These are phyloP conservation scores for Brachyopa scutellaris DNA, from an alignment of 2,888 invertebrate genomes.

Conservation along the genomic window DNA sequence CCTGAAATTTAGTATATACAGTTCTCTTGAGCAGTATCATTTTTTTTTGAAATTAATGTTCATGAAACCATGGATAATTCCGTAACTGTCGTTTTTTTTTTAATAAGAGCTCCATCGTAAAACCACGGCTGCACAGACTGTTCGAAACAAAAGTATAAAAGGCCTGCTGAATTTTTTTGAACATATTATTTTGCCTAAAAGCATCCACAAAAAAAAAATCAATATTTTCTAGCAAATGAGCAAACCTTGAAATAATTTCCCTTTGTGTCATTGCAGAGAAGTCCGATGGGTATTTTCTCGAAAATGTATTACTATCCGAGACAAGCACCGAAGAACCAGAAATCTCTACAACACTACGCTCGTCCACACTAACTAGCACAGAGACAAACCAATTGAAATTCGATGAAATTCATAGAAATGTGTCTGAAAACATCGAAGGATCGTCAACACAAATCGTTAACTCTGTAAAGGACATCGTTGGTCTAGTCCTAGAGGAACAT, in stretches of 20 bases:
- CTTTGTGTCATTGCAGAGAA: not conserved
- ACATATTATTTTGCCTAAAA: not conserved
- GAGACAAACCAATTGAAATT: not conserved
- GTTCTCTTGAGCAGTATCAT: too few species aligned
- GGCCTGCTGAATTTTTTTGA: too few species aligned
- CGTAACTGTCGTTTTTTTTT: too few species aligned
- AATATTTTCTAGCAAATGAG: not conserved
- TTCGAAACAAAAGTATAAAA: too few species aligned
- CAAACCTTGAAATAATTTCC: not conserved
- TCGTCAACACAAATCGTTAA: slow-evolving; percentile 25
- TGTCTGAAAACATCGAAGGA: slow-evolving; percentile 15
- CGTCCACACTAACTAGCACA: not conserved
- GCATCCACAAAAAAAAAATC: not conserved
- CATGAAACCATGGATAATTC: too few species aligned
- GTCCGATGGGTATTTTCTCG: slow-evolving; percentile 32
- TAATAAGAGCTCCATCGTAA: too few species aligned
- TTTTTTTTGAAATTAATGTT: too few species aligned
- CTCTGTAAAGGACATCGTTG: slow-evolving; percentile 24
- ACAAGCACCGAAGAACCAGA: not conserved
- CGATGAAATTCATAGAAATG: slow-evolving; percentile 20
- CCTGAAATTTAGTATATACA: too few species aligned
- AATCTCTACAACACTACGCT: not conserved
- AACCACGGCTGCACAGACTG: too few species aligned
- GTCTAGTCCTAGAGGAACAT: slow-evolving; percentile 10
- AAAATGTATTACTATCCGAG: slow-evolving; percentile 1